Base-by-base conservation (phyloP, 2,113 vertebrate species). In the Ondatra zibethicus region DNA sequence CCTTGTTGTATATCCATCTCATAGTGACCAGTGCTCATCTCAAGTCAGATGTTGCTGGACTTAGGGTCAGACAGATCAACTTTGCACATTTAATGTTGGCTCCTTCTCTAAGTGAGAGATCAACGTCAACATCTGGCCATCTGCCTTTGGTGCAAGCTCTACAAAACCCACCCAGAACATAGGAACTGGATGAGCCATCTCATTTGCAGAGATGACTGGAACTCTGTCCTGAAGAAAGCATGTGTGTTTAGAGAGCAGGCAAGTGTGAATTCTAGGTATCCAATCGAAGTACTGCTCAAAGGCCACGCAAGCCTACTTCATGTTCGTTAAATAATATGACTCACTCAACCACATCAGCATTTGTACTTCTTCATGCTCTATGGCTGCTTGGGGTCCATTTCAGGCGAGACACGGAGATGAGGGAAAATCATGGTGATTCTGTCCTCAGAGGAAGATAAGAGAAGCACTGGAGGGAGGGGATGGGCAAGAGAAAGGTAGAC, bases 161-260 rank as follows among this genome's bases (percentile, higher is more conserved):
- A 47, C 55, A 14, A 13, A 16, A 39, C 23, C 50, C 77, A 36
- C 1, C n/a, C 55, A 25, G 68, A 73, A 55, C 0, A 0, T 1
- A 39, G 61, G 61, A 45, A 39, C 11, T 8, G 17, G 36, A 29
- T 1, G 11, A 55, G 45, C 47, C 23, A 3, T 36, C 11, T 36
- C 50, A 0, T 70, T 3, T 39, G 5, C 16, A 68, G 31, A 58
- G 61, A 13, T 31, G 19, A 36, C 81, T 14, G 16, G 52, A 11
- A 33, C 81, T 12, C 76, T 3, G 33, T n/a, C 0, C 31, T 1
- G 29, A 58, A 36, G 63, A 0, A 4, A 36, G 61, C 52, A 14
- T 5, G 4, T n/a, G 70, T 58, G 45, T 31, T 81, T 33, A 1
- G 9, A 81, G 55, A 68, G 82, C 23, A 3, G 36, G 31, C 29